These are phyloP conservation scores for Drosophila aff. DNA, from an alignment of 1,140 invertebrate species.

Conservation along the genomic window DNA sequence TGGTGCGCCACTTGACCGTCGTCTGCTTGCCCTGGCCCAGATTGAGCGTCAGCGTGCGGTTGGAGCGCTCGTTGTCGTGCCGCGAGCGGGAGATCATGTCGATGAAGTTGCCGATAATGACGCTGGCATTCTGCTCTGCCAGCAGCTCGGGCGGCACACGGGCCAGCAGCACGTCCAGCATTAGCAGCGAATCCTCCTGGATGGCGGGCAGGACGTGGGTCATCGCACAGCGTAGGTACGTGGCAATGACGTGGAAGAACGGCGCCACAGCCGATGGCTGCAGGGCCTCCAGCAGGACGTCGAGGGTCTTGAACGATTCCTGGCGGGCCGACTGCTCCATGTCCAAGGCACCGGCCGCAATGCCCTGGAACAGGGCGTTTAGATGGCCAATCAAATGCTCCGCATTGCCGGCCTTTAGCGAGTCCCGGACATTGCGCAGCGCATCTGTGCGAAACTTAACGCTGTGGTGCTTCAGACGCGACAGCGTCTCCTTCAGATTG, in stretches of 20 bases:
- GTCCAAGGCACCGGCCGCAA: conserved; percentile 90
- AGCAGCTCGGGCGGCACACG: conserved; percentile 87
- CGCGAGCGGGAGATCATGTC: conserved; percentile 91
- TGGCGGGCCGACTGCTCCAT: conserved; percentile 89
- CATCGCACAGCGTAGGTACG: conserved; percentile 94
- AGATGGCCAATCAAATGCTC: conserved; percentile 86
- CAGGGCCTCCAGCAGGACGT: conserved; percentile 87
- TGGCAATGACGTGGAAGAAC: conserved; percentile 90
- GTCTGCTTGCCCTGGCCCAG: conserved; percentile 88
- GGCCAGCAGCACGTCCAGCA: conserved; percentile 90
- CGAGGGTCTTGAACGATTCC: conserved; percentile 89
- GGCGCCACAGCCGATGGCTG: conserved; percentile 86
- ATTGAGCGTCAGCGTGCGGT: conserved; percentile 88
- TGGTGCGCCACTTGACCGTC: conserved; percentile 90
- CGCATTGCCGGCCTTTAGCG: conserved; percentile 87
- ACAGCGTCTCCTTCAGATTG: conserved; percentile 91
- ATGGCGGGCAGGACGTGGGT: conserved; percentile 92
- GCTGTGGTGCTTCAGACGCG: conserved; percentile 92
- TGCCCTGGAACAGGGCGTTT: conserved; percentile 88
- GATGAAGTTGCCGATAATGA: conserved; percentile 91
- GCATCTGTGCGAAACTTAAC: conserved; percentile 89
- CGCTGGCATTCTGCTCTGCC: conserved; percentile 87
- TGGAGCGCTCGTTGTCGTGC: conserved; percentile 87
- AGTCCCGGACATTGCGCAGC: conserved; percentile 89
- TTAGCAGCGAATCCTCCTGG: conserved; percentile 92